These are phyloP conservation scores for human (Homo sapiens) DNA, from an alignment of 2,113 vertebrate species.

Conservation along the genomic window GRCh38 chr1:205421001-205421500, in stretches of 20 bases:
- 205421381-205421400: conserved; percentile 40
- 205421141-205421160: conserved; percentile 62
- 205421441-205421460: not conserved
- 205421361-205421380: not conserved
- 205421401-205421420: conserved; percentile 47
- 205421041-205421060: conserved; percentile 62
- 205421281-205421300: not conserved
- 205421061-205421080: conserved; percentile 63
- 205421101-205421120: conserved; percentile 73
- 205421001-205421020: conserved; percentile 58
- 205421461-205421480: conserved; percentile 69
- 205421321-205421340: not conserved
- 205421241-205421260: not conserved
- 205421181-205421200: conserved; percentile 55
- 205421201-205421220: not conserved
- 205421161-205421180: conserved; percentile 44
- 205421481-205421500: conserved; percentile 55
- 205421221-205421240: not conserved
- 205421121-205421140: conserved; percentile 72
- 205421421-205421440: conserved; percentile 44
- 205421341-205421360: conserved; percentile 18
- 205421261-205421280: not conserved
- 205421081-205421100: conserved; percentile 61
- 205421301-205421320: conserved; percentile 1
- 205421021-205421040: conserved; percentile 46